Base-by-base conservation (phyloP, 2,888 invertebrate genomes). In the Aleiodes testaceus region DNA sequence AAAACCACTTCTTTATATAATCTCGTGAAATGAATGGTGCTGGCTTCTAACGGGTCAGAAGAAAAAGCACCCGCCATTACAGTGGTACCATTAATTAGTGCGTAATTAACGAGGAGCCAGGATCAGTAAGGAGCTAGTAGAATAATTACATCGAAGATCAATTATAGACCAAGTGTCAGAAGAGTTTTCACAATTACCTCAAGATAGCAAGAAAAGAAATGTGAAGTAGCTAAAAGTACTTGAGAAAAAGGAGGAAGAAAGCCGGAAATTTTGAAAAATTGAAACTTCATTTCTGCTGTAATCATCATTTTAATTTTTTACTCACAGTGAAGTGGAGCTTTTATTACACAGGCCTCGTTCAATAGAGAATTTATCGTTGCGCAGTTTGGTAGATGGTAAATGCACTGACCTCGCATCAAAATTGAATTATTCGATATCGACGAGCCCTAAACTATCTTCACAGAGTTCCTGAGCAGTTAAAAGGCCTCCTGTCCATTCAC, bases 71-170 rank as follows among this genome's bases (percentile, higher is more conserved):
- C 72, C 75, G 79, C 79, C 81, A 83, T 81, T 81, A 80, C 80
- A 81, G 78, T 78, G 69, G 79, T 77, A 78, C 79, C 80, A 83
- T 83, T 83, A 83, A 83, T 83, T 82, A 82, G 81, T 79, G 80
- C 76, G 80, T 83, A 83, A 83, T 83, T 82, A 83, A 83, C 79
- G 82, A 82, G 80, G 50, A 22, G 63, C 63, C 59, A 45, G 59
- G 30, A 55, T 55, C 70, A 44, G 69, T 70, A 69, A 73, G 70
- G 61, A 73, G 72, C 72, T 76, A 67, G 69, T 61, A 70, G 70
- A 72, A 76, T 76, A 76, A 76, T 74, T 72, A 72, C 69, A 42
- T 44, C 63, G 47, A 66, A 20, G 52, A 66, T 66, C 52, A 52
- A 66, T 66, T 66, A 66, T 66, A 55, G 69, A 66, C 47, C 47